Conservation (phyloP, 2,888 invertebrate genomes). For the Crossocerus cetratus region DNA sequence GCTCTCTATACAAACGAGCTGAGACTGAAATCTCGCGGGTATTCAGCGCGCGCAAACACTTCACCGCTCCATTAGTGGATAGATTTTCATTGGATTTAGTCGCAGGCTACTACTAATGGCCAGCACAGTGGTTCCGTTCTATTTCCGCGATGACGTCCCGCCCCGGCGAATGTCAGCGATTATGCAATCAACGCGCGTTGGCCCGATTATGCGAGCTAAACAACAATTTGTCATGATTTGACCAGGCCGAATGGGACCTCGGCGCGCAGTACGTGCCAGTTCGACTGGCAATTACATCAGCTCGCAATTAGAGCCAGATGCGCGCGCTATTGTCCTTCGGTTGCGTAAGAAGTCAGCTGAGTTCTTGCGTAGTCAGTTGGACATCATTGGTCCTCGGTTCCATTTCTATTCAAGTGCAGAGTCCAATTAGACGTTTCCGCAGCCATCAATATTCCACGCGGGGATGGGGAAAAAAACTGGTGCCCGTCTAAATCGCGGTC, state of each 20-base stretch:
- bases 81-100: no score
- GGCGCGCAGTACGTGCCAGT: neutral
- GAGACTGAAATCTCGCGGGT: no score
- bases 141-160: no score
- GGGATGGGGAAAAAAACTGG: neutral
- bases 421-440: no score
- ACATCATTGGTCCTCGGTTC: neutral
- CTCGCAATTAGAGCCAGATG: conserved; percentile 27
- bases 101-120: no score
- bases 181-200: neutral
- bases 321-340: conserved; percentile 26
- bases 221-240: conserved; percentile 12
- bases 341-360: conserved; percentile 34
- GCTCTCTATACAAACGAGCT: no score
- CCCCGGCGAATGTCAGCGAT: neutral
- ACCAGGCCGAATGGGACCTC: neutral
- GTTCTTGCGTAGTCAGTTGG: no score
- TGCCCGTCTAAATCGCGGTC: no score
- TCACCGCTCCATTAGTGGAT: no score
- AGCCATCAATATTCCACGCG: neutral
- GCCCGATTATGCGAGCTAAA: conserved; percentile 7
- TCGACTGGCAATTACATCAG: conserved; percentile 20
- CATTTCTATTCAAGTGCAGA: neutral
- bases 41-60: no score
- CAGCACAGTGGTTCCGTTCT: no score